Conservation (phyloP, 2,797 vertebrate genomes). For the Myiothlypis coronata region DNA sequence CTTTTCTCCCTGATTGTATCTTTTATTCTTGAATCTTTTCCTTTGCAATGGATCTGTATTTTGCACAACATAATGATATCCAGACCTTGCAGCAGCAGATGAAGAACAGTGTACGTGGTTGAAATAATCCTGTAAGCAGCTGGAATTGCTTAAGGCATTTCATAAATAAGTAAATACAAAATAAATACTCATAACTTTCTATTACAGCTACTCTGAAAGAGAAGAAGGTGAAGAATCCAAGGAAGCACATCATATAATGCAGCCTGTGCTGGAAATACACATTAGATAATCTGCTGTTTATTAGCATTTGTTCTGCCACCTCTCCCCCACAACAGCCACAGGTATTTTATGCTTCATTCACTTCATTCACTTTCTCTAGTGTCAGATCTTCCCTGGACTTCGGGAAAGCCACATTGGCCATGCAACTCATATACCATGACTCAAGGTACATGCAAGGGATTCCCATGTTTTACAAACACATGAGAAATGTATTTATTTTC, state of each 20-base stretch:
- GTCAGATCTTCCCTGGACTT: not conserved
- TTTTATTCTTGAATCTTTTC: not conserved
- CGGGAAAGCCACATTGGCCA: not conserved
- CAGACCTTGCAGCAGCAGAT: not conserved
- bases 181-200: not conserved
- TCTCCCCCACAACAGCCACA: not conserved
- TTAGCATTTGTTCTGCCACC: not conserved
- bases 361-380: not conserved
- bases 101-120: not conserved
- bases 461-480: not conserved
- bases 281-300: not conserved
- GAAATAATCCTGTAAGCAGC: not conserved
- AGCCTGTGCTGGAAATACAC: not conserved
- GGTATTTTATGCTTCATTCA: not conserved
- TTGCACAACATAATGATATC: not conserved
- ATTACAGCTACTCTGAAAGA: not conserved
- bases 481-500: not conserved
- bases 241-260: not conserved
- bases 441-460: not conserved
- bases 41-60: not conserved
- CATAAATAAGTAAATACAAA: not conserved
- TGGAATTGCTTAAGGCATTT: not conserved
- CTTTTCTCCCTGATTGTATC: not conserved
- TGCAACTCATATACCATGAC: not conserved
- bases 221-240: not conserved